Base-by-base conservation (phyloP, 1,140 invertebrate species). In the Archegozetes longisetosus region DNA sequence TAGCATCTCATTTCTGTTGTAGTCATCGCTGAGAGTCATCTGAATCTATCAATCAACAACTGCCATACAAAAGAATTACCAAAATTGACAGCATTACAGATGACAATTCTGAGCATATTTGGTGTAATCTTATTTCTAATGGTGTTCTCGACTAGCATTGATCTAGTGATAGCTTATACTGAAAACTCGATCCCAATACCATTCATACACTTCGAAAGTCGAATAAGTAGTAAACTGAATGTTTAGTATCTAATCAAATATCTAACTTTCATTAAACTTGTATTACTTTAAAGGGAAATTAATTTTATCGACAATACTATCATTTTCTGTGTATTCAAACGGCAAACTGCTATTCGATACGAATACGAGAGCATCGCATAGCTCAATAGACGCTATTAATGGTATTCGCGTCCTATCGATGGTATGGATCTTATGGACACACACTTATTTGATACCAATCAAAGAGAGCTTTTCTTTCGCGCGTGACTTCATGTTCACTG, bases 371-470 rank as follows among this genome's bases (percentile, higher is more conserved):
- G n/a, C 2, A 25, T 12, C 22, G 28, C 47, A 27, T 40, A 26
- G 17, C 22, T 48, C 48, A 13, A 47, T 58, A 1, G 48, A 49
- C 25, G 27, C 54, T 17, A 48, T 90, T 32, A 86, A 90, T 65
- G 86, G 87, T 1, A 73, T 91, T 0, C 76, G 85, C 3, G 82
- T 85, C 0, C 78, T 92, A 46, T 88, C 86, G 64, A 91, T 92
- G 86, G 81, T 81, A 6, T 93, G 90, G 90, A 86, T 94, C 0
- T 86, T 95, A 50, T 77, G 92, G 1, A 89, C 88, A 0, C 89
- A 95, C 70, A 86, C 86, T 0, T 90, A 66, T 25, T 54, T 62
- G 28, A 47, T 61, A 32, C 40, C 58, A 6, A 53, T 64, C 2
- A 60, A 60, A 28, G 58, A 61, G 26, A 54, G 50, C 20, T 58